A percentile compares a stretch with the other conserved stretches of the same genome.
Conservation (phyloP, 2,113 vertebrate species). For the Alligator sinensis region DNA sequence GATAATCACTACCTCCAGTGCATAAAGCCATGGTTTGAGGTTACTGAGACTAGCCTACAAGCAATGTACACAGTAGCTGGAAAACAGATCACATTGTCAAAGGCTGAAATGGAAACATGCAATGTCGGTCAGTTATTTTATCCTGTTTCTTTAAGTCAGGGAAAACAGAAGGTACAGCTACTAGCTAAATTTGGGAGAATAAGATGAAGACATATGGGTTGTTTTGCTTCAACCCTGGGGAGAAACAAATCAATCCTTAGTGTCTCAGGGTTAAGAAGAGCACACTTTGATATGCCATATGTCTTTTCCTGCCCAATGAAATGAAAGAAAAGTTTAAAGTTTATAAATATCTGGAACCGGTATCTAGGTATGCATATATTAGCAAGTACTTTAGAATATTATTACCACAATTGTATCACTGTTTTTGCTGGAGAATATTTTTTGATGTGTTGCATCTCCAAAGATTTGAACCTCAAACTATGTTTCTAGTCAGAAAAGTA, state of each 20-base stretch:
- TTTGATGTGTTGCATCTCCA: not conserved
- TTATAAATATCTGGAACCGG: not conserved
- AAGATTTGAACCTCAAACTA: not conserved
- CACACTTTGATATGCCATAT: not conserved
- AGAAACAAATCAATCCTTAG: slow-evolving; percentile 59
- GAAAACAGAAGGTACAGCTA: slow-evolving; percentile 73
- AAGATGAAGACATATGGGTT: slow-evolving; percentile 63
- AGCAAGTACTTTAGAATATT: not conserved
- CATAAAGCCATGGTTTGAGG: slow-evolving; percentile 60
- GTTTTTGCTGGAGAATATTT: not conserved
- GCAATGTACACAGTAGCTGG: slow-evolving; percentile 65
- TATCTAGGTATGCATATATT: not conserved
- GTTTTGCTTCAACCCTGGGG: slow-evolving; percentile 40
- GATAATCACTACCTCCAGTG: slow-evolving; percentile 69
- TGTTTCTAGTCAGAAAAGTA: not conserved
- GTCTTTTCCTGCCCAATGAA: not conserved
- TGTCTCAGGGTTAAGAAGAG: slow-evolving; percentile 54
- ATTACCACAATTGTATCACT: not conserved
- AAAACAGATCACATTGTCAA: slow-evolving; percentile 61
- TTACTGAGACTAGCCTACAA: slow-evolving; percentile 70
- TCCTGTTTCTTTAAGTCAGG: slow-evolving; percentile 51
- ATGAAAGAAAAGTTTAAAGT: not conserved
- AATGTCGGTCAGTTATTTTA: slow-evolving; percentile 53
- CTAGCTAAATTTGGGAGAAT: slow-evolving; percentile 68
- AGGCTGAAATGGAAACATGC: slow-evolving; percentile 52